Conservation (phyloP, 1,140 invertebrate genomes). For the Drosophila burlai region DNA sequence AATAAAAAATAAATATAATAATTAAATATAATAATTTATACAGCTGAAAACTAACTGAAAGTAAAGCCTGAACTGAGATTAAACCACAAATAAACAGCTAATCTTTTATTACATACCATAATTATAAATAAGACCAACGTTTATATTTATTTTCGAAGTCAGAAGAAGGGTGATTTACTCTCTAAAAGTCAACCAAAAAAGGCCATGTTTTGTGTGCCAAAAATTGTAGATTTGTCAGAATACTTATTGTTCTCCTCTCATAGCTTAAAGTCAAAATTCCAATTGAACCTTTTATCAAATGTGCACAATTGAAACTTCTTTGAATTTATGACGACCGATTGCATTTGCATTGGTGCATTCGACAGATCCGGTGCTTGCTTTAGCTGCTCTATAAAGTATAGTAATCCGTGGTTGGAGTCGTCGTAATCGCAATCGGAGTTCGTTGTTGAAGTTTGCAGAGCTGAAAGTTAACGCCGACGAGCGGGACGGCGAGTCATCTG, state of each 20-base stretch:
- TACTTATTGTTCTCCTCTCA: background rate
- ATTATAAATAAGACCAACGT: background rate
- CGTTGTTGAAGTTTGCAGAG: background rate
- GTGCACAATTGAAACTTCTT: background rate
- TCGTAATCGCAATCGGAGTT: constrained; percentile 9
- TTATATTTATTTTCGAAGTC: background rate
- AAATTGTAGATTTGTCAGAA: background rate
- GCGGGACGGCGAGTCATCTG: background rate
- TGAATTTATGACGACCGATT: constrained; percentile 25
- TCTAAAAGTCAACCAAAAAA: background rate
- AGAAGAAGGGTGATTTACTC: too few relatives aligned
- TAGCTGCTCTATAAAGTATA: constrained; percentile 2
- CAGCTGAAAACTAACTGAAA: background rate
- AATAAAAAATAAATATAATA: background rate
- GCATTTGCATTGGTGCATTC: constrained; percentile 63
- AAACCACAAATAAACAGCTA: background rate
- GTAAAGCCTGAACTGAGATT: too few relatives aligned
- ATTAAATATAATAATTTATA: background rate
- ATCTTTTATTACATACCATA: background rate
- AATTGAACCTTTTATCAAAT: constrained; percentile 17
- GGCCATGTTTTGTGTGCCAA: background rate
- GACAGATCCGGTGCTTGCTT: constrained; percentile 19
- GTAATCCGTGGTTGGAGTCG: constrained; percentile 31
- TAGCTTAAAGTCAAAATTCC: constrained; percentile 31
- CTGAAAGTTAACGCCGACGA: constrained; percentile 17